Conservation (phyloP, 2,113 vertebrate species). For the Silurus asotus region DNA sequence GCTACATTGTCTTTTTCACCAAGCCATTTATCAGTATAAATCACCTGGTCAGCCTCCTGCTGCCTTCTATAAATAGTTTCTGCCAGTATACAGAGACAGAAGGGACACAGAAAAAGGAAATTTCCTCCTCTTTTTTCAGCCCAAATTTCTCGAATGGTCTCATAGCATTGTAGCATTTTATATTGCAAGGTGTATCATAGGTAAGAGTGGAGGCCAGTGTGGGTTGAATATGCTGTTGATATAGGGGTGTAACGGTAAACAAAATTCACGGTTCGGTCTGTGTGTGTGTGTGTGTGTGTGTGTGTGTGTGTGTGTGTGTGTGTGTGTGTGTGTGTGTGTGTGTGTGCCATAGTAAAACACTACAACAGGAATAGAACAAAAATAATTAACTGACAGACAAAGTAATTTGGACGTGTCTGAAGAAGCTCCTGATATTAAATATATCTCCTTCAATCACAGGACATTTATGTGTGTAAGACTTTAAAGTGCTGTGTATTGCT, state of each 20-base stretch:
- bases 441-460: neutral
- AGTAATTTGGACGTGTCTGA: neutral
- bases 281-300: no score
- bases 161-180: neutral
- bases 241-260: no score
- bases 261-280: no score
- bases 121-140: neutral
- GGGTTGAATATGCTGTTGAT: neutral
- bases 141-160: neutral
- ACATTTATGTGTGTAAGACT: neutral
- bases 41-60: constrained; percentile 33
- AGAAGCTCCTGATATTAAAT: neutral
- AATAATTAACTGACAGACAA: neutral
- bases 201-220: neutral
- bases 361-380: neutral
- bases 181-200: neutral
- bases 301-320: no score
- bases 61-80: constrained; percentile 62
- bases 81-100: constrained; percentile 47
- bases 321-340: no score
- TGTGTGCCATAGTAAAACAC: neutral
- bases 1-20: constrained; percentile 31
- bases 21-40: constrained; percentile 30
- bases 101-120: neutral
- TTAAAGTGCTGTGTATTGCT: neutral